A percentile compares a stretch with the other conserved stretches of the same genome.
phyloP scores from a whole-genome alignment of 2,888 invertebrate species.

The Pecten maximus region DNA sequence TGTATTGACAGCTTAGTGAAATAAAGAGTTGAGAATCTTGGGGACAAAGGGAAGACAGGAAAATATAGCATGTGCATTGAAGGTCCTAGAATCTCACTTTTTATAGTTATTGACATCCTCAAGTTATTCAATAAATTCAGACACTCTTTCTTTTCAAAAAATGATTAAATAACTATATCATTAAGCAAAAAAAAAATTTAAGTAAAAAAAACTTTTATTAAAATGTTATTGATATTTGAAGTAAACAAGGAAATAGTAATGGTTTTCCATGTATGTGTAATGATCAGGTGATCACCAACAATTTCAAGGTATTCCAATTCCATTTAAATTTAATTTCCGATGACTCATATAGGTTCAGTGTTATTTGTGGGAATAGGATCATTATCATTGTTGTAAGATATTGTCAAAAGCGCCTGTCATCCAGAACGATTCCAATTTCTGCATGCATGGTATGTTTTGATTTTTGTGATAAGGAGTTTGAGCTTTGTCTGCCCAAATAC shows the following conservation, averaged over 20 bases:
- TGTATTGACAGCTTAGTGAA: no score
- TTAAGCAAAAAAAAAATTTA: no score
- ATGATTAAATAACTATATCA: no score
- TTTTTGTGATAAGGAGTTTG: not conserved
- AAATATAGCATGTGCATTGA: no score
- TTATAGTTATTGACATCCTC: no score
- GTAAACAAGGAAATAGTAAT: not conserved
- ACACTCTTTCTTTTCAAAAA: no score
- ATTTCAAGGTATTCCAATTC: not conserved
- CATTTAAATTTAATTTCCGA: constrained; percentile 6
- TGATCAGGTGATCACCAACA: not conserved
- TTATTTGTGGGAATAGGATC: not conserved
- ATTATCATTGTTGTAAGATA: not conserved
- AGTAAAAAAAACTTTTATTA: no score
- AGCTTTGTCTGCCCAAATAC: not conserved
- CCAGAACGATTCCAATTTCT: not conserved
- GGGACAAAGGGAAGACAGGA: no score
- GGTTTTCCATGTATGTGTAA: not conserved
- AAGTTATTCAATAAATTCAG: no score
- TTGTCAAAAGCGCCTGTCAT: not conserved
- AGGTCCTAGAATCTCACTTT: no score
- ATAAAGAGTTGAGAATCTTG: no score
- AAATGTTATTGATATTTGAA: no score
- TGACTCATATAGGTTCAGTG: not conserved
- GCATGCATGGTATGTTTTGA: not conserved